Base-by-base conservation (phyloP, 1,140 invertebrate species). In the Drosophila rufa region DNA sequence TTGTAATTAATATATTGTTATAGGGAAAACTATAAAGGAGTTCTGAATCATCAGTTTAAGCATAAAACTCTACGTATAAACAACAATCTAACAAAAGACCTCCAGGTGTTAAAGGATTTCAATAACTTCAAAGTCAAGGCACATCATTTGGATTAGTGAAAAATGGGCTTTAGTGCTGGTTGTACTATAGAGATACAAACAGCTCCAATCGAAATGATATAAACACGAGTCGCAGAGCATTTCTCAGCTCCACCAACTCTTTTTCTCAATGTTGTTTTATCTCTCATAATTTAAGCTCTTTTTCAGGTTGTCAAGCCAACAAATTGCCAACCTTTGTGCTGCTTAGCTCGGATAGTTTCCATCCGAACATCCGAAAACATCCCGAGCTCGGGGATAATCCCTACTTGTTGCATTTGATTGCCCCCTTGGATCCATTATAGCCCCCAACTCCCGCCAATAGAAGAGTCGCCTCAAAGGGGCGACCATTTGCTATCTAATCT, bases 401-500 rank as follows among this genome's bases (percentile, higher is more conserved):
- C 56, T 42, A 75, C 75, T 73, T 73, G 69, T 73, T 73, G 69
- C 69, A 47, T 59, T 66, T 57, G 62, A 76, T 75, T 75, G 74
- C 60, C 71, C 47, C 62, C 59, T 58, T 68, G 55, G 43, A 45
- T 55, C 38, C 55, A 60, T 69, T 77, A 64, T 60, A 46, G 2
- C 47, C 38, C 40, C 17, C n/a, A 3, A 22, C n/a, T 15, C 22
- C 8, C 27, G 2, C 25, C 9, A 22, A 43, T 40, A 27, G n/a
- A 42, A n/a, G 22, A 64, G 5, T 27, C 30, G 25, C 36, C 69
- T 70, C 55, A 46, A 76, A 77, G 46, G 60, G 82, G 65, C 73
- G 68, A 70, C 76, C 79, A 77, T 78, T 89, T 78, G 67, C 68
- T 89, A 87, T 87, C 83, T 89, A 87, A 87, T 87, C 83, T 89